Base-by-base conservation (phyloP, 2,113 vertebrate species). In the Epinephelus moara region DNA sequence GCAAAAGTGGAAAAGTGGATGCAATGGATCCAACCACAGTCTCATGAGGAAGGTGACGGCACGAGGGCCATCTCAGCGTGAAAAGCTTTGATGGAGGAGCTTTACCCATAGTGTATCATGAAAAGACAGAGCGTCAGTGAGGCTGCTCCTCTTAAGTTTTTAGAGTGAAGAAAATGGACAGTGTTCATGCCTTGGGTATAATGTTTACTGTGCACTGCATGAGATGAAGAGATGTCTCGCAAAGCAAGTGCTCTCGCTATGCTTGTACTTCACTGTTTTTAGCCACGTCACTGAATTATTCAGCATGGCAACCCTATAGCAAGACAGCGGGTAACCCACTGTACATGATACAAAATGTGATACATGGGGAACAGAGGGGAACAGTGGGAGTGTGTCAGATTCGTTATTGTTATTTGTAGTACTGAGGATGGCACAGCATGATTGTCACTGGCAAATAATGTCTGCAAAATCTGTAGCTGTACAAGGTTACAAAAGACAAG, bases 31-130 rank as follows among this genome's bases (percentile, higher is more conserved):
- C 30, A 70, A 77, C 71, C 80, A 52, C 33, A 70, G 57, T 84
- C 71, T 80, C 72, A 45, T 0, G 81, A 70, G 80, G 59, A 82
- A 61, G 77, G 81, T 78, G 82, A 77, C 4, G 67, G 69, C 75
- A 75, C n/a, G 6, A 52, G 40, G 55, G 70, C 73, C 56, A 70
- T 42, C 59, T 59, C 66, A 33, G 53, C 25, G 27, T 81, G 80
- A 87, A 85, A 74, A 59, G 66, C 78, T 86, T 88, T 81, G 77
- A 90, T 81, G 61, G 70, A 73, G 69, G 75, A 78, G 76, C 74
- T 80, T 82, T 45, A 59, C 68, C 64, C 50, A 70, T 61, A 71
- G 52, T 50, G 69, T 70, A 72, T 80, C 21, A 50, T 68, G 68
- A 78, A 67, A 74, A 86, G 64, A 66, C 30, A 68, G 50, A 79